Evolutionary conservation across 2,797 vertebrate species (phyloP), one percentile per base, ranked within the genome.

Genomic region (Helarctos malayanus): DNA sequence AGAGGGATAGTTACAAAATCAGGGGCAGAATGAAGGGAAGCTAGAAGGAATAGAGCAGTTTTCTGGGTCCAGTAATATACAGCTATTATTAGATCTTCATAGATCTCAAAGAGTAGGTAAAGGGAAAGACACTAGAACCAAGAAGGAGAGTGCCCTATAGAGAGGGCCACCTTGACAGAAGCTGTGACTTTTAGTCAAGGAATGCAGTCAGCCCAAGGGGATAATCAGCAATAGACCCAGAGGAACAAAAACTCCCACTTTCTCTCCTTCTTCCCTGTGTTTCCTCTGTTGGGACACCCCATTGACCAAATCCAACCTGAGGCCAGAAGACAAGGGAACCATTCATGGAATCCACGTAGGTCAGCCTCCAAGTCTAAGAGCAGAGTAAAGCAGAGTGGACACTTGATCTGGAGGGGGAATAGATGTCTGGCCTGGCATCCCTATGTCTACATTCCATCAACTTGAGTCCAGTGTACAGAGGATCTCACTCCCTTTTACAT

Each of bases 1-100:
- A 91, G 78, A 92, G 54, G 63, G 82, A 23, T 71, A 18, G 79
- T 87, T 29, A 81, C 52, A 75, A 96, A 96, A 78, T 54, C 25
- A 83, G 19, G 2, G 41, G 56, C 52, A 87, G 47, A 45, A 52
- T 73, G 16, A 94, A 96, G 45, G 78, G 27, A 84, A 45, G 41
- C 27, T 86, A 4, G 19, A 57, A 41, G 12, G 5, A 19, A 29
- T 5, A 45, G 3, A 52, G 4, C 25, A 23, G 25, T 68, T 23
- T 29, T 87, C 59, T 49, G 3, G 6, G 9, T 35, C 47, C 32
- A 90, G 32, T 21, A 45, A 68, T 47, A 29, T 21, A 47, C 3
- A 3, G 12, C 18, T 69, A 5, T 56, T 81, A n/a, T 13, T 45
- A 82, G 73, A 75, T 45, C 45, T 75, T n/a, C 56, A 9, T 7